These are phyloP conservation scores for Drosophila biarmipes DNA, from an alignment of 1,140 invertebrate genomes.

Conservation along the genomic window DNA sequence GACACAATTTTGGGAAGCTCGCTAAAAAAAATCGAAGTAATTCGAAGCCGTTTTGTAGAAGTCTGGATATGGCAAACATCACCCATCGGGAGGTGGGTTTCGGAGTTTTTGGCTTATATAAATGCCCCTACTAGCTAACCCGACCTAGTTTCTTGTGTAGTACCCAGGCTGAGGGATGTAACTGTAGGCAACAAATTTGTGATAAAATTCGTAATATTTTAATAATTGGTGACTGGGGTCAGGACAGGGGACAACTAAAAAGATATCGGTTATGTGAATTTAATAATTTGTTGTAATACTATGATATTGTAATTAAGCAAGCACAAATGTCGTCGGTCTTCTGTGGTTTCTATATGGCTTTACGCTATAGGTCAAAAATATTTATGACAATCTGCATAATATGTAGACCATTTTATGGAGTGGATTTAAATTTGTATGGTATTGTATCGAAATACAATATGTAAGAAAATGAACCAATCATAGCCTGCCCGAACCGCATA, in stretches of 20 bases:
- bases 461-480: neutral
- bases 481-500: neutral
- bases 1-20: neutral
- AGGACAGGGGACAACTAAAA: too few relatives aligned
- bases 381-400: too few relatives aligned
- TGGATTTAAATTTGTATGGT: too few relatives aligned
- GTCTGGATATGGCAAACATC: slow-evolving; percentile 25
- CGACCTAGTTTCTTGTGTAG: neutral
- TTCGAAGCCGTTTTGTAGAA: slow-evolving; percentile 20
- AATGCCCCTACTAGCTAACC: neutral
- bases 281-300: too few relatives aligned
- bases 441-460: too few relatives aligned
- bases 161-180: neutral
- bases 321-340: too few relatives aligned
- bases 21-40: neutral
- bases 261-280: too few relatives aligned
- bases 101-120: neutral
- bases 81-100: slow-evolving; percentile 17
- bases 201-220: neutral
- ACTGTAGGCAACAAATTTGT: neutral
- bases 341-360: too few relatives aligned
- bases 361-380: too few relatives aligned
- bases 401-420: too few relatives aligned
- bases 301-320: too few relatives aligned
- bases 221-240: too few relatives aligned